phyloP scores from a whole-genome alignment of 2,888 invertebrate genomes.

The Dastarcus helophoroides region DNA sequence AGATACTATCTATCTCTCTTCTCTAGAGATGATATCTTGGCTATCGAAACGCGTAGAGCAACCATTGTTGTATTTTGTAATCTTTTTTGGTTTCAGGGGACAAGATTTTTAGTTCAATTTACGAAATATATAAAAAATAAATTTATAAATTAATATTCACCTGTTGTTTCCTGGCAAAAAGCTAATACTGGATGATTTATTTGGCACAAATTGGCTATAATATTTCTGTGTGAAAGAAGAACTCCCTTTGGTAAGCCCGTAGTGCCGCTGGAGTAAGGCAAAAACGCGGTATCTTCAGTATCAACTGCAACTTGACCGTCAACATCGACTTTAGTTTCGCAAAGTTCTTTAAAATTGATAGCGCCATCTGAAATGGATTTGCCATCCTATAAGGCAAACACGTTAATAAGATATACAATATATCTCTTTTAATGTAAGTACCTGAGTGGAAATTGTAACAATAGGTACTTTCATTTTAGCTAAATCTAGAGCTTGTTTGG shows the following conservation, averaged over 20 bases:
- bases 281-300: constrained; percentile 48
- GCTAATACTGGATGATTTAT: constrained; percentile 2
- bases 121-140: constrained; percentile 1
- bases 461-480: too few relatives aligned
- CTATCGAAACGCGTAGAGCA: too few relatives aligned
- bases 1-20: too few relatives aligned
- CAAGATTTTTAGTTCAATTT: constrained; percentile 2
- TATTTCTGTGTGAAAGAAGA: constrained; percentile 40
- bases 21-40: too few relatives aligned
- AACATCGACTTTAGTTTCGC: constrained; percentile 35
- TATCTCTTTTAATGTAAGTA: background rate
- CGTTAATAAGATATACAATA: background rate
- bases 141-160: constrained; percentile 8
- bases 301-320: constrained; percentile 40
- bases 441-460: too few relatives aligned
- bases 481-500: too few relatives aligned
- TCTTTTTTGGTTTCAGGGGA: constrained; percentile 2
- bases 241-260: constrained; percentile 73
- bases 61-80: background rate
- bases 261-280: constrained; percentile 79
- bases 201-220: constrained; percentile 33
- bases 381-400: constrained; percentile 5
- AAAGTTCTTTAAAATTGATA: constrained; percentile 47
- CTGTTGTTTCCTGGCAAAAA: constrained; percentile 11
- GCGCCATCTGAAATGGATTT: constrained; percentile 39